Evolutionary conservation across 2,888 invertebrate species (phyloP), one percentile per base, ranked within the genome.

Genomic region (Linnaemya vulpina): DNA sequence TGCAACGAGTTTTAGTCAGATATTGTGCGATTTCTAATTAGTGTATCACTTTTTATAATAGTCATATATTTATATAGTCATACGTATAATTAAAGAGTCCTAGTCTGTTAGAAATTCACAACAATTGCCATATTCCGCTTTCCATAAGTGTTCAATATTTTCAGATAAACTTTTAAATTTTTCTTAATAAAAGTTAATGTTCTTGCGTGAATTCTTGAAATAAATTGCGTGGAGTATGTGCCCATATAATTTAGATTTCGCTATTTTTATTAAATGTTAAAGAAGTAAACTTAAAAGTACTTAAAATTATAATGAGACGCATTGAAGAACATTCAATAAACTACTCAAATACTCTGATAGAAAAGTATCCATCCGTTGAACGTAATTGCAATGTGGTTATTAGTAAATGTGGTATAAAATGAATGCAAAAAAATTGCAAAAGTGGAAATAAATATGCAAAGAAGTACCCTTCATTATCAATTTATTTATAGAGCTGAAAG

Each of bases 281-380:
- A 15, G 30, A 35, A 67, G 30, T 5, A 30, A 67, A 30, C 35
- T 9, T 35, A 9, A 46, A 73, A 49, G 22, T 75, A 68, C 60
- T 68, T 63, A 49, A 65, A 49, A 67, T 58, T 67, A 55, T 58
- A 40, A 83, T 78, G 78, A 78, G 83, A 68, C 55, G 62, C 55
- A 73, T 73, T 77, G 40, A 38, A 58, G n/a, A 77, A 60, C 22
- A 53, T 53, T 58, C 51, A 60, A 78, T 35, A 70, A 62, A 78
- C 40, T 62, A 58, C 15, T 62, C 22, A 40, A 38, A 70, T 62
- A 62, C 11, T 13, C 20, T 63, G 25, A 63, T 60, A 58, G 3
- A 30, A 49, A 60, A 46, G 40, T 60, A 40, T 49, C 51, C 40
- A 63, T 22, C 51, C 68, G 17, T 43, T 43, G 20, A 62, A 62